Conservation (phyloP, 2,113 vertebrate species). For the Lagenorhynchus albirostris region DNA sequence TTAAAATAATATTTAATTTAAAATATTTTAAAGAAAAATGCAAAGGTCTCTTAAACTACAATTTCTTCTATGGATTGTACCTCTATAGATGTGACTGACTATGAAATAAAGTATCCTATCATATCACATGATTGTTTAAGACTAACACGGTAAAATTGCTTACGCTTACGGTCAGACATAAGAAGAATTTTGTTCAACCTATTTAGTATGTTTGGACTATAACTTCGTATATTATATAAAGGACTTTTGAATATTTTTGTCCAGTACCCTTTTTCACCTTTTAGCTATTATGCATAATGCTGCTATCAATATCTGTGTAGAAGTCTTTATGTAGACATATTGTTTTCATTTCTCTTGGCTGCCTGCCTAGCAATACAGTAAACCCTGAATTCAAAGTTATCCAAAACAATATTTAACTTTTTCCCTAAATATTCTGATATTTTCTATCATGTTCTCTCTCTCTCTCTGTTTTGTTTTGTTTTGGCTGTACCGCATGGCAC, state of each 20-base stretch:
- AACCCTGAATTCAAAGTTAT: neutral
- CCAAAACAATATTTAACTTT: neutral
- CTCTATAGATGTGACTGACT: neutral
- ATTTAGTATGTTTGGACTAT: neutral
- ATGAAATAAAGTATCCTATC: neutral
- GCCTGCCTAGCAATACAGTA: neutral
- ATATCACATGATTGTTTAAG: neutral
- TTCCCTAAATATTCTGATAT: neutral
- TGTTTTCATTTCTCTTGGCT: too few species aligned
- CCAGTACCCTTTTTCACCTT: neutral
- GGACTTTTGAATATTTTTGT: neutral
- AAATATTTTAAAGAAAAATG: conserved; percentile 35
- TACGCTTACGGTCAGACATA: neutral
- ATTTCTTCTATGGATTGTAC: neutral
- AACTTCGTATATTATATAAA: neutral
- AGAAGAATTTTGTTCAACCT: neutral
- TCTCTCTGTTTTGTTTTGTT: neutral
- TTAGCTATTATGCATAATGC: too few species aligned
- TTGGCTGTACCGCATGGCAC: neutral
- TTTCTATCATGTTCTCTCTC: neutral
- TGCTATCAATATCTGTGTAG: too few species aligned
- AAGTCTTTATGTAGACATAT: too few species aligned
- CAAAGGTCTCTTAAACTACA: neutral
- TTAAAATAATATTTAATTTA: neutral
- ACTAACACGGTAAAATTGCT: neutral